These are phyloP conservation scores for Colletes collaris DNA, from an alignment of 2,888 invertebrate genomes.

Conservation along the genomic window DNA sequence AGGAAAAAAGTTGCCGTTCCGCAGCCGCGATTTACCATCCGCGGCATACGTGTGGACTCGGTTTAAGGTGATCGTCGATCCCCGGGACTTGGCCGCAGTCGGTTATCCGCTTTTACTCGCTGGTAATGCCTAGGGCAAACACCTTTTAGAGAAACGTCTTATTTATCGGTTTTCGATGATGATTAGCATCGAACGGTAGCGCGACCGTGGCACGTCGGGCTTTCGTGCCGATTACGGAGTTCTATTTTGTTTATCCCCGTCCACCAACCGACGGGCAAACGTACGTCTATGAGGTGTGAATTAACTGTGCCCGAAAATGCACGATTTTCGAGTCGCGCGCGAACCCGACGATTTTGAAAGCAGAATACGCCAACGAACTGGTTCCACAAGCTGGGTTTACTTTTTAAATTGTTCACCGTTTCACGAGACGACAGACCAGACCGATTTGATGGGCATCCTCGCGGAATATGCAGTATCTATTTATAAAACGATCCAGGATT, in stretches of 20 bases:
- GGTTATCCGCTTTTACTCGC: conserved; percentile 67
- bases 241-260: conserved; percentile 58
- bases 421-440: not conserved
- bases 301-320: conserved; percentile 71
- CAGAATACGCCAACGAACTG: not conserved
- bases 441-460: not conserved
- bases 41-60: conserved; percentile 40
- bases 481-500: no score
- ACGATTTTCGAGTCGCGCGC: conserved; percentile 56
- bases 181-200: conserved; percentile 78
- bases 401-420: not conserved
- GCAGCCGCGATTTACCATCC: conserved; percentile 45
- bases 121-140: conserved; percentile 78
- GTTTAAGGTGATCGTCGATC: conserved; percentile 53
- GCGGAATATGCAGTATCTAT: no score
- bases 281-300: conserved; percentile 73
- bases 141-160: conserved; percentile 78
- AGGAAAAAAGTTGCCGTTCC: conserved; percentile 61
- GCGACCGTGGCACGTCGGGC: conserved; percentile 50
- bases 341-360: not conserved
- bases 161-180: conserved; percentile 80
- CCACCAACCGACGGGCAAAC: conserved; percentile 56
- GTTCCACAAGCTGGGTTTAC: conserved; percentile 5
- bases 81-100: conserved; percentile 39
- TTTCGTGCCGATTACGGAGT: conserved; percentile 53